phyloP scores from a whole-genome alignment of 2,888 invertebrate genomes.

The Drosophila neotestacea region DNA sequence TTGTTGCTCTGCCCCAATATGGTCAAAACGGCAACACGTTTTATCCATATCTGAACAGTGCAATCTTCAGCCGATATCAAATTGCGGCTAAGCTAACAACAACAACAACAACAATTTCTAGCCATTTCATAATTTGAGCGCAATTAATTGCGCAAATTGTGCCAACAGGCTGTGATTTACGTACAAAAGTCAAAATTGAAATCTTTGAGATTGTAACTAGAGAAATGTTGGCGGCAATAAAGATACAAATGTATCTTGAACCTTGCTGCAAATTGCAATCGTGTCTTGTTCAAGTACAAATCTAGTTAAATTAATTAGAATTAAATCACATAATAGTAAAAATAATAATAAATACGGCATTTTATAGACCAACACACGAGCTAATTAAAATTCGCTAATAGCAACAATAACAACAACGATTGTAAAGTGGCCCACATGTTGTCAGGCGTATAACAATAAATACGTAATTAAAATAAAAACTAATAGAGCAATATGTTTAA shows the following conservation, averaged over 20 bases:
- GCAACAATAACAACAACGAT: slow-evolving; percentile 47
- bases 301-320: slow-evolving; percentile 63
- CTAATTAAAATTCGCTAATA: slow-evolving; percentile 61
- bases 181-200: slow-evolving; percentile 15
- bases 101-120: slow-evolving; percentile 34
- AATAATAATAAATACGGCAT: slow-evolving; percentile 17
- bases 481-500: not conserved
- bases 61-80: slow-evolving; percentile 65
- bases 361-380: slow-evolving; percentile 36
- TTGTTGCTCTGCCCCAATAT: slow-evolving; percentile 53
- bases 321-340: not conserved
- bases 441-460: slow-evolving; percentile 25
- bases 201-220: slow-evolving; percentile 6
- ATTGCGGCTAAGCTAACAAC: slow-evolving; percentile 41
- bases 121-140: slow-evolving; percentile 62
- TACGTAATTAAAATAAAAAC: slow-evolving; percentile 4
- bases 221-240: slow-evolving; percentile 6
- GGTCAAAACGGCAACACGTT: slow-evolving; percentile 51
- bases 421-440: slow-evolving; percentile 52
- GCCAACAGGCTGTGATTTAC: slow-evolving; percentile 64
- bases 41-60: slow-evolving; percentile 65
- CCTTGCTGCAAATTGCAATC: slow-evolving; percentile 22
- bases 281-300: slow-evolving; percentile 62
- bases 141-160: slow-evolving; percentile 75
- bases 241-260: slow-evolving; percentile 22